These are phyloP conservation scores for Mormyrus lacerda DNA, from an alignment of 2,113 vertebrate species.

Conservation along the genomic window DNA sequence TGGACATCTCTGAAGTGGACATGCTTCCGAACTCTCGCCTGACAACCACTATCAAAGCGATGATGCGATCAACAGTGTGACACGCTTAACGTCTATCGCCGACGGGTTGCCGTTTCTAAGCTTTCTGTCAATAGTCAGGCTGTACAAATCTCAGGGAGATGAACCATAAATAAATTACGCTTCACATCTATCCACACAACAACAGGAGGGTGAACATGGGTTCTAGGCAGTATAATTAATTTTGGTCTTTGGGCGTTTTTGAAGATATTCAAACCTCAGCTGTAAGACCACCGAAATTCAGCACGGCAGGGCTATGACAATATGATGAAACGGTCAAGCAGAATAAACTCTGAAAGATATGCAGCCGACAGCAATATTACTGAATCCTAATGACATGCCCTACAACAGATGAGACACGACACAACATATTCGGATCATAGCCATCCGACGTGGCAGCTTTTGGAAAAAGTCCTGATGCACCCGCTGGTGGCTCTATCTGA, in stretches of 20 bases:
- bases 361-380: background rate
- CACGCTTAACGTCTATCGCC: background rate
- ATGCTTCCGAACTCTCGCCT: background rate
- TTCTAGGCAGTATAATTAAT: background rate
- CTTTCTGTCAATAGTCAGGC: background rate
- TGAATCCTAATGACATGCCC: background rate
- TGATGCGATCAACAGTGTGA: background rate
- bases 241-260: background rate
- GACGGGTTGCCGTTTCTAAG: background rate
- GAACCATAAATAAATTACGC: background rate
- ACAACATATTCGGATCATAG: background rate
- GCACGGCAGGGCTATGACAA: background rate
- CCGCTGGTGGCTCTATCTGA: background rate
- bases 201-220: background rate
- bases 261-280: background rate
- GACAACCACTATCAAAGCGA: background rate
- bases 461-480: background rate
- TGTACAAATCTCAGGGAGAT: background rate
- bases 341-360: background rate
- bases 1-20: background rate
- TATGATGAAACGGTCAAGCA: background rate
- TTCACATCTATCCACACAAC: background rate
- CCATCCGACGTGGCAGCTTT: background rate
- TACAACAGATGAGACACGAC: background rate
- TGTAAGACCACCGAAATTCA: too few species aligned